Base-by-base conservation (phyloP, 2,113 vertebrate species). In the Oryzias curvinotus region DNA sequence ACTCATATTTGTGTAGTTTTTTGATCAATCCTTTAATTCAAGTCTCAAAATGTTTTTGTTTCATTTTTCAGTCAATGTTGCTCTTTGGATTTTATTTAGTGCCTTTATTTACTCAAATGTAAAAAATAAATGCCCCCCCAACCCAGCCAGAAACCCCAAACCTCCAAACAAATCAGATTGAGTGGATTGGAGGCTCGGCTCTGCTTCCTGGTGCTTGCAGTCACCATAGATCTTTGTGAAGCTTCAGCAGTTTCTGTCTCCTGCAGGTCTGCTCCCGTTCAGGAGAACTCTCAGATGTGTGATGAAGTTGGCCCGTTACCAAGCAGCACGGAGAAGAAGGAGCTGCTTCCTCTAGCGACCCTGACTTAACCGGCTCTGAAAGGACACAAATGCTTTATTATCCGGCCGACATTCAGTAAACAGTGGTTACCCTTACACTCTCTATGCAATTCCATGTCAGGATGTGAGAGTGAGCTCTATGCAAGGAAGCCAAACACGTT, bases 251-350 rank as follows among this genome's bases (percentile, higher is more conserved):
- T 19, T 77, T 81, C 62, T 56, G 21, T 75, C 46, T 67, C 19
- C 44, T 21, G 25, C 67, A 90, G 90, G n/a, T 52, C 52, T 5
- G 52, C 65, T 52, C 18, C 56, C n/a, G 47, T 52, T 46, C 61
- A 73, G 57, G 66, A 77, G 7, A 70, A 63, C 28, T 15, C 41
- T 42, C 62, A 73, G 25, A 63, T 53, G 28, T 65, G 69, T 49
- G 78, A 73, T 51, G 57, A 69, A 16, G 21, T 52, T 0, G 57
- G 47, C 62, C 81, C 78, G 54, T 65, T 68, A 57, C 49, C 48
- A 28, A 49, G 49, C 66, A 71, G 58, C 62, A 57, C 70, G 13
- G 81, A 88, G 14, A 73, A 60, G 13, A 81, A 82, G 57, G 82
- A 90, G 68, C 69, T 85, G 5, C 65, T 51, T 15, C 44, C 25